Conservation (phyloP, 2,113 vertebrate species). For the Poecilia latipinna region DNA sequence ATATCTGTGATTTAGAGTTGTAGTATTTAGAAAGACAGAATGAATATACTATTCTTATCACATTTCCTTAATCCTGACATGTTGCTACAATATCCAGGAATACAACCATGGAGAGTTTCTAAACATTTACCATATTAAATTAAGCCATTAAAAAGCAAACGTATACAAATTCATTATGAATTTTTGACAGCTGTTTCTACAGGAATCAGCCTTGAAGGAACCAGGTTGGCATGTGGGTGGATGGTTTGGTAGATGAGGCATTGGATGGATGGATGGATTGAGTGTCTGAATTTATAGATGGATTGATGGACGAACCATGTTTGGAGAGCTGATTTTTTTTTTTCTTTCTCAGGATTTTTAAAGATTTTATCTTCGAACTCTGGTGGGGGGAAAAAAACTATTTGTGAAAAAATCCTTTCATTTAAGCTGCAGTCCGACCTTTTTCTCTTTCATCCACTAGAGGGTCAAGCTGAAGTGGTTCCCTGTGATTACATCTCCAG, state of each 20-base stretch:
- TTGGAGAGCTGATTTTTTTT: too few species aligned
- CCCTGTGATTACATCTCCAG: constrained; percentile 11
- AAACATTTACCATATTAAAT: too few species aligned
- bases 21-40: neutral
- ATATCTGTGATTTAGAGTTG: neutral
- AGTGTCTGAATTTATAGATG: neutral
- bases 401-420: constrained; percentile 14
- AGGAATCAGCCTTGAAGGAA: too few species aligned
- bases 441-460: neutral
- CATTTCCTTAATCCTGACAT: too few species aligned
- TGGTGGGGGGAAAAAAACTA: constrained; percentile 1
- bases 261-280: neutral
- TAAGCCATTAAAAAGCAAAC: too few species aligned
- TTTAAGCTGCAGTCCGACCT: constrained; percentile 4
- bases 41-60: too few species aligned
- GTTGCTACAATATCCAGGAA: too few species aligned
- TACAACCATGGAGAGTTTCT: too few species aligned
- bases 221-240: too few species aligned
- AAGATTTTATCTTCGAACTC: neutral
- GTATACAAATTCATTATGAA: too few species aligned
- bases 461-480: constrained; percentile 21
- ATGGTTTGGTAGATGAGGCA: neutral
- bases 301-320: neutral
- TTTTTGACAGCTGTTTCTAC: too few species aligned
- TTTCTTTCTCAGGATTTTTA: too few species aligned